phyloP scores from a whole-genome alignment of 2,888 invertebrate species.

The Lasiommata megera region DNA sequence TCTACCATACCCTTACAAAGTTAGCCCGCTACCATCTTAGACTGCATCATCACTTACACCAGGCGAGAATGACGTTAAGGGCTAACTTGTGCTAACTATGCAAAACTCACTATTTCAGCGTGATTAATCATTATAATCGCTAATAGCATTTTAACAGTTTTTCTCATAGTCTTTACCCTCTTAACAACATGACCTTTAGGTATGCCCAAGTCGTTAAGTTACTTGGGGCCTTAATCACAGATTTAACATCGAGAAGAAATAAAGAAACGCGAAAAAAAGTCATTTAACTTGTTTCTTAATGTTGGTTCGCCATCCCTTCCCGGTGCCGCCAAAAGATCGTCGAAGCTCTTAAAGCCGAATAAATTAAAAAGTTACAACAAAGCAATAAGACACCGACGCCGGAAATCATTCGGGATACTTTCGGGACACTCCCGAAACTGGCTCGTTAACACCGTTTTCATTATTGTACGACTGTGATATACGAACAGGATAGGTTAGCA shows the following conservation, averaged over 20 bases:
- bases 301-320: conserved; percentile 1
- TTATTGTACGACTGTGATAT: conserved; percentile 9
- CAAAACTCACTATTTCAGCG: too few species aligned
- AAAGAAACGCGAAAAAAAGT: conserved; percentile 1
- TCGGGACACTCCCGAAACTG: conserved; percentile 12
- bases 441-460: conserved; percentile 20
- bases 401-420: conserved; percentile 13
- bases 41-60: too few species aligned
- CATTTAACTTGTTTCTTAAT: conserved; percentile 3
- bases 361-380: conserved; percentile 22
- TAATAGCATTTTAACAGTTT: too few species aligned
- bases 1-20: too few species aligned
- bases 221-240: not conserved
- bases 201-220: not conserved
- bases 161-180: too few species aligned
- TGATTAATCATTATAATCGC: too few species aligned
- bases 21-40: too few species aligned
- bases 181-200: not conserved
- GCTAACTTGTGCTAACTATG: too few species aligned
- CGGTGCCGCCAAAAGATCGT: not conserved
- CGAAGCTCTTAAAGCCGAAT: conserved; percentile 14
- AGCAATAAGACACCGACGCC: conserved; percentile 12
- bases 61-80: too few species aligned
- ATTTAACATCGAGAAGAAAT: conserved; percentile 10
- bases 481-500: not conserved